phyloP scores from a whole-genome alignment of 2,797 vertebrate species.

The Ciconia nigra region DNA sequence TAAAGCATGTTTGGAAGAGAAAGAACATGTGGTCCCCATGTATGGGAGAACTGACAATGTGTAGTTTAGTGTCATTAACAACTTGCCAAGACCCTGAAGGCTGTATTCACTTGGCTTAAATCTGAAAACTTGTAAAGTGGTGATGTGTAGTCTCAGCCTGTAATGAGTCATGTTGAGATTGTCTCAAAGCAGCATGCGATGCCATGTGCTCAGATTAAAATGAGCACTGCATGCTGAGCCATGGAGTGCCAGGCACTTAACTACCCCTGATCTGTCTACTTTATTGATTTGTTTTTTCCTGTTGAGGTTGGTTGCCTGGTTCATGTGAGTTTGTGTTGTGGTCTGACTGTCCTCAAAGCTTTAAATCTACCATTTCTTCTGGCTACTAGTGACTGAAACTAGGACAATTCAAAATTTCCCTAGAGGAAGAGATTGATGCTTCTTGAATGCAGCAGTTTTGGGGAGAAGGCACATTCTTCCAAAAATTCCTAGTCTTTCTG shows the following conservation, averaged over 20 bases:
- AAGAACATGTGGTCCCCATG: neutral
- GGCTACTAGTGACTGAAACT: neutral
- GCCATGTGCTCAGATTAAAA: constrained; percentile 15
- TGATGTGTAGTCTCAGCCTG: neutral
- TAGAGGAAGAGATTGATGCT: neutral
- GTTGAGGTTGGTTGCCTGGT: neutral
- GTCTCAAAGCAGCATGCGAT: constrained; percentile 4
- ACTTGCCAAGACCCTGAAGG: neutral
- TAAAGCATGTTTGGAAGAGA: neutral
- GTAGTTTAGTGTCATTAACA: neutral
- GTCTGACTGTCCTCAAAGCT: neutral
- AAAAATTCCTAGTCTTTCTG: neutral
- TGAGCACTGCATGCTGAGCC: constrained; percentile 4
- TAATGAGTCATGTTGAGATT: constrained; percentile 7
- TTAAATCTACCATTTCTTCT: neutral
- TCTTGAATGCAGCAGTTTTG: neutral
- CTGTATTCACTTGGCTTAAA: neutral
- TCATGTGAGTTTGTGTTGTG: neutral
- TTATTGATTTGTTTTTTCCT: constrained; percentile 28
- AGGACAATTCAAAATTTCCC: neutral
- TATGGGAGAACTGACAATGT: neutral
- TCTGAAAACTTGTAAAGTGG: neutral
- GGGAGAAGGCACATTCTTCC: neutral
- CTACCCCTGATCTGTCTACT: neutral
- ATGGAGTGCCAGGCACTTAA: neutral